Percentiles rank a stretch among this genome's conserved stretches.
Conservation (phyloP, 2,113 vertebrate genomes). For the Saguinus midas region DNA sequence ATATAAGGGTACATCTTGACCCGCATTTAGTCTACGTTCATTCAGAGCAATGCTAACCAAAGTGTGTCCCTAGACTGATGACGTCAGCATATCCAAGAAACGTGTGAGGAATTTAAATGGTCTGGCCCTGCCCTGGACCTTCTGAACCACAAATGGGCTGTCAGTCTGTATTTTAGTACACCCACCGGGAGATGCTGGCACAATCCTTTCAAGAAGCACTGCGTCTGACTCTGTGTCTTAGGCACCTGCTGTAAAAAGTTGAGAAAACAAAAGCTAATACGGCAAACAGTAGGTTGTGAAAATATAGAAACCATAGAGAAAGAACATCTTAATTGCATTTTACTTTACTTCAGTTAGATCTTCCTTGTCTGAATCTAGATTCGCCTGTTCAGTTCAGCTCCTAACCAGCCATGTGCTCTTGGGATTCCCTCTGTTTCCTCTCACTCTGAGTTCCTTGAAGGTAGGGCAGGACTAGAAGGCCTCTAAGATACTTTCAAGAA, state of each 20-base stretch:
- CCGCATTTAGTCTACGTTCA: neutral
- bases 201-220: neutral
- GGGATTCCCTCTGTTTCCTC: neutral
- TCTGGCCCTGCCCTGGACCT: neutral
- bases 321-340: neutral
- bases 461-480: too few relatives aligned
- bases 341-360: neutral
- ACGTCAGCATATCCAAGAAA: neutral
- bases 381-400: neutral
- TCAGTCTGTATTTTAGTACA: neutral
- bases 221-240: neutral
- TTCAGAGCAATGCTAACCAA: rapidly evolving
- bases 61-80: neutral
- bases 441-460: neutral
- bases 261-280: neutral
- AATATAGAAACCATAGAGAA: neutral
- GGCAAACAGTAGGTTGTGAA: rapidly evolving
- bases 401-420: neutral
- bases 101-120: too few relatives aligned
- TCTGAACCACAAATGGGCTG: neutral
- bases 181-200: neutral
- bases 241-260: neutral
- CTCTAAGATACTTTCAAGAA: neutral
- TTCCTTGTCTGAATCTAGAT: neutral
- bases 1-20: too few relatives aligned